These are phyloP conservation scores for Vollenhovia emeryi DNA, from an alignment of 1,140 invertebrate species.

Conservation along the genomic window DNA sequence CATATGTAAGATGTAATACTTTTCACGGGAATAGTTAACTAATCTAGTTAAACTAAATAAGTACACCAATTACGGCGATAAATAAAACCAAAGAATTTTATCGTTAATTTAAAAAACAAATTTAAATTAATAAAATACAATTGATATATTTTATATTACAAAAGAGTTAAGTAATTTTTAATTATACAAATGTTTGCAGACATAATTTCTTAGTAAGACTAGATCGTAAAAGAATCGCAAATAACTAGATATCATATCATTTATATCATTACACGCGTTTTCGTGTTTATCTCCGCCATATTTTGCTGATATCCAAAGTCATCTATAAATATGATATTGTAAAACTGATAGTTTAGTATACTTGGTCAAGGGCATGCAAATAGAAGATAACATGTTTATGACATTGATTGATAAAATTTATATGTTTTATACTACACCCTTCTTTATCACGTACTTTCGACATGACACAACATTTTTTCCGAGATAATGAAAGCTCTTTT, in stretches of 20 bases:
- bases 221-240: neutral
- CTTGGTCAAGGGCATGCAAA: neutral
- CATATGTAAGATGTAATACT: neutral
- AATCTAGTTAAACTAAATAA: neutral
- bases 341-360: conserved; percentile 25
- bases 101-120: neutral
- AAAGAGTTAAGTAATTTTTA: neutral
- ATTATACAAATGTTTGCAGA: neutral
- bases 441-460: neutral
- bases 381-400: conserved; percentile 25
- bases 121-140: conserved; percentile 24
- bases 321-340: conserved; percentile 6
- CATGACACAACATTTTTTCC: neutral
- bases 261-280: neutral
- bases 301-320: neutral
- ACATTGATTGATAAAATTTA: conserved; percentile 23
- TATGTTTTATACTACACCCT: conserved; percentile 6
- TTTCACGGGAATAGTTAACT: neutral
- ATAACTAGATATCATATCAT: conserved; percentile 1
- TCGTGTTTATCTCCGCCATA: conserved; percentile 2
- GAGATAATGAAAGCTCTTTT: conserved; percentile 21
- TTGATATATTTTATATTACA: conserved; percentile 6
- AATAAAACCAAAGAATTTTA: conserved; percentile 9
- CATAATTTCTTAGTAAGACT: neutral
- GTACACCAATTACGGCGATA: neutral